Evolutionary conservation across 2,113 vertebrate species (phyloP).

Genomic region (Tringa solitaria): DNA sequence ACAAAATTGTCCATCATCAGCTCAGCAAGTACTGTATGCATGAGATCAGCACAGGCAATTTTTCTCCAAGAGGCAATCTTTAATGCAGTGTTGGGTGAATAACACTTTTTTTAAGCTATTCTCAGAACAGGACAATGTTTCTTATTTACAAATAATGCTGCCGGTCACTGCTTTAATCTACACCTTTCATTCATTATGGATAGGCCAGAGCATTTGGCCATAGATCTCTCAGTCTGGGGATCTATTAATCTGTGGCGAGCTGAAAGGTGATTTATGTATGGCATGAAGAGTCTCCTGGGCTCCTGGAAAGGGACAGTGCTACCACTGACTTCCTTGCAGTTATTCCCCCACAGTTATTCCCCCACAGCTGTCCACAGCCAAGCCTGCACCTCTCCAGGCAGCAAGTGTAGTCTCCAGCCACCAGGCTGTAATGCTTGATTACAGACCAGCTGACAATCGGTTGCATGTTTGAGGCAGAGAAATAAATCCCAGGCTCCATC

Average conservation of each 20-base stretch:
- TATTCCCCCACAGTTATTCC: neutral
- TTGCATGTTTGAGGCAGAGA: neutral
- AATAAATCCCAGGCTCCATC: neutral
- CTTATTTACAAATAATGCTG: neutral
- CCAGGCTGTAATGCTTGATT: neutral
- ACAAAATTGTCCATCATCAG: neutral
- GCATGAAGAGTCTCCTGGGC: neutral
- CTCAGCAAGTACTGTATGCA: neutral
- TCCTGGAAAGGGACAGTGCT: neutral
- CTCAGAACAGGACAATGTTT: neutral
- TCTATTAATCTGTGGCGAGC: neutral
- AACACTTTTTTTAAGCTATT: neutral
- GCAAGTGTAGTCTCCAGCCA: neutral
- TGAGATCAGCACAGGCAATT: neutral
- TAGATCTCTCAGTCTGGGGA: neutral
- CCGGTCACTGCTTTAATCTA: neutral
- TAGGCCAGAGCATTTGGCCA: neutral
- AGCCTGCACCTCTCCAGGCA: neutral
- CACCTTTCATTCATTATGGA: conserved; percentile 13
- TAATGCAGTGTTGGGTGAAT: neutral
- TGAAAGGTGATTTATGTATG: neutral
- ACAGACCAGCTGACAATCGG: neutral
- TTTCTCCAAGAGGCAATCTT: neutral
- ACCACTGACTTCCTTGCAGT: neutral
- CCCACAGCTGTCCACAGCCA: neutral